phyloP scores from a whole-genome alignment of 2,888 invertebrate species.

The Julus scanicus region DNA sequence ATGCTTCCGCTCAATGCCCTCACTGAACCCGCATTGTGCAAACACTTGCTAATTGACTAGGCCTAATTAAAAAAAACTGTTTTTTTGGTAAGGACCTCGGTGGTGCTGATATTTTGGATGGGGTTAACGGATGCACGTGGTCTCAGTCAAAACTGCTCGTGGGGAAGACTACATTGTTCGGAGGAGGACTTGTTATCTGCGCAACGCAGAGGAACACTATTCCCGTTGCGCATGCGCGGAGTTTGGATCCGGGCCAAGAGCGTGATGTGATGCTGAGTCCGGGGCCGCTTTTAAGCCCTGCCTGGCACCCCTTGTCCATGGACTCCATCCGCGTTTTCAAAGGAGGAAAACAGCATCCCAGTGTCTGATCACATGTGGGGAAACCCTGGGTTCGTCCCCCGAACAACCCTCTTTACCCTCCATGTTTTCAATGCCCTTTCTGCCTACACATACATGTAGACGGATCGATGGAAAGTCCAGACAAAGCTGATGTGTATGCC shows the following conservation, averaged over 20 bases:
- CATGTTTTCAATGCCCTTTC: background rate
- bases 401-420: background rate
- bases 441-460: background rate
- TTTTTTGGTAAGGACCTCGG: background rate
- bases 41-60: background rate
- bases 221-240: background rate
- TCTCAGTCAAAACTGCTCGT: background rate
- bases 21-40: background rate
- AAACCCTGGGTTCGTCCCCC: background rate
- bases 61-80: background rate
- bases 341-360: background rate
- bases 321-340: background rate
- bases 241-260: background rate
- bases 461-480: background rate
- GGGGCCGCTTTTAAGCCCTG: background rate
- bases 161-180: slow-evolving; percentile 33
- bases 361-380: background rate
- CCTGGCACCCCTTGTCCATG: background rate
- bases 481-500: background rate
- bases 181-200: background rate
- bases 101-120: background rate
- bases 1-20: background rate
- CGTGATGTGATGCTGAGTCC: background rate
- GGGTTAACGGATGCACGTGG: slow-evolving; percentile 7
- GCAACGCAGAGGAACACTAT: background rate